phyloP scores from a whole-genome alignment of 1,140 invertebrate genomes.

The Heliconius hewitsoni region DNA sequence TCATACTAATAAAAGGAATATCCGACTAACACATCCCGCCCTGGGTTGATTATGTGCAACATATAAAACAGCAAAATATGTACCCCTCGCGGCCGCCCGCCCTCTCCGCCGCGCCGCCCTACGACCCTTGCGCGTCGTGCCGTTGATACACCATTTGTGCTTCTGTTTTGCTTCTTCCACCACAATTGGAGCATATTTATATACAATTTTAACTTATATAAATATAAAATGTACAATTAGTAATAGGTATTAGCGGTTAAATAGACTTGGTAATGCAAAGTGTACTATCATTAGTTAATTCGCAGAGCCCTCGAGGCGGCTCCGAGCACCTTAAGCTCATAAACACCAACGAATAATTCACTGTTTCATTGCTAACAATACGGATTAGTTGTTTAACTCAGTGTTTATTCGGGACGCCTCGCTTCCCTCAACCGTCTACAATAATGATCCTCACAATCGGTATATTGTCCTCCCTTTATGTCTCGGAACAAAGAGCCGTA shows the following conservation, averaged over 20 bases:
- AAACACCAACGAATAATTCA: constrained; percentile 21
- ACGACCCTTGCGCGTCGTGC: constrained; percentile 32
- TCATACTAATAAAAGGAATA: no score
- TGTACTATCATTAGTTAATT: neutral
- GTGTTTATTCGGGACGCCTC: constrained; percentile 25
- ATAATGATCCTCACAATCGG: constrained; percentile 30
- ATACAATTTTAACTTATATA: neutral
- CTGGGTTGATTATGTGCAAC: no score
- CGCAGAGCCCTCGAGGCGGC: neutral
- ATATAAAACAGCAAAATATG: no score
- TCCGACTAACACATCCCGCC: no score
- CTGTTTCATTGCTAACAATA: constrained; percentile 12
- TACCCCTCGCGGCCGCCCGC: constrained; percentile 32
- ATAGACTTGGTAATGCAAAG: neutral
- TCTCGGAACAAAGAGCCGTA: constrained; percentile 40
- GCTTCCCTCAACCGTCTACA: constrained; percentile 22
- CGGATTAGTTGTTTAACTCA: constrained; percentile 24
- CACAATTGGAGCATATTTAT: constrained; percentile 8
- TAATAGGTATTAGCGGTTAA: neutral
- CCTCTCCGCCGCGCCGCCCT: constrained; percentile 20
- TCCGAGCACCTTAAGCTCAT: constrained; percentile 2
- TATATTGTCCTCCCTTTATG: constrained; percentile 18
- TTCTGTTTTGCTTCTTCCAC: constrained; percentile 31
- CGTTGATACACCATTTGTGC: constrained; percentile 41
- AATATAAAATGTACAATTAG: neutral